These are phyloP conservation scores for Drosophila virilis DNA, from an alignment of 1,140 invertebrate genomes.

Conservation along the genomic window DNA sequence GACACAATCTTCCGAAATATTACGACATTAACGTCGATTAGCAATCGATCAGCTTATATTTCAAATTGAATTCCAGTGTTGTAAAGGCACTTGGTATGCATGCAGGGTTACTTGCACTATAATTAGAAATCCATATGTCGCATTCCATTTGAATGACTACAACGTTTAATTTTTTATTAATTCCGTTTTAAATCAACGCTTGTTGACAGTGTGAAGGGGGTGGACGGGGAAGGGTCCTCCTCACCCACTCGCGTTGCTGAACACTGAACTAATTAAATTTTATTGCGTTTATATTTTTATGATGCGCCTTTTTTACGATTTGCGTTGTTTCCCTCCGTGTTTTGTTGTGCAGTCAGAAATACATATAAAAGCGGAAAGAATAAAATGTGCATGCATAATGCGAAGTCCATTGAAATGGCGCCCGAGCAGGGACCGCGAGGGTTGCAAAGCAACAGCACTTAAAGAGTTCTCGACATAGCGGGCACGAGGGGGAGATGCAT, in stretches of 20 bases:
- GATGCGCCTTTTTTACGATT: conserved; percentile 15
- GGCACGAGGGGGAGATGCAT: conserved; percentile 14
- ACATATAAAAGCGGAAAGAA: background rate
- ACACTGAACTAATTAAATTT: conserved; percentile 71
- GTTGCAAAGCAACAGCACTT: conserved; percentile 6
- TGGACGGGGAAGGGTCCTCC: too few relatives aligned
- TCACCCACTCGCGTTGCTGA: background rate
- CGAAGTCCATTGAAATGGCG: conserved; percentile 8
- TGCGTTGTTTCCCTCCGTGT: background rate
- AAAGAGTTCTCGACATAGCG: background rate
- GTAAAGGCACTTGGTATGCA: too few relatives aligned
- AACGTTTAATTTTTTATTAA: too few relatives aligned
- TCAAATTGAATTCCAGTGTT: too few relatives aligned
- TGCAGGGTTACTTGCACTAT: too few relatives aligned
- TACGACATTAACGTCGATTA: too few relatives aligned
- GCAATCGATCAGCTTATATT: too few relatives aligned
- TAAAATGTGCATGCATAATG: background rate
- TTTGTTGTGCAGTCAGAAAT: conserved; percentile 4
- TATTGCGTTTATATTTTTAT: conserved; percentile 38
- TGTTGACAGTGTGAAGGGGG: too few relatives aligned
- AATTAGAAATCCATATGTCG: too few relatives aligned
- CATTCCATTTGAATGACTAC: too few relatives aligned
- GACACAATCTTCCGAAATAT: too few relatives aligned
- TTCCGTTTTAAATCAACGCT: too few relatives aligned
- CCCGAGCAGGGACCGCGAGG: background rate